phyloP scores from a whole-genome alignment of 2,888 invertebrate species.

The Actias luna region DNA sequence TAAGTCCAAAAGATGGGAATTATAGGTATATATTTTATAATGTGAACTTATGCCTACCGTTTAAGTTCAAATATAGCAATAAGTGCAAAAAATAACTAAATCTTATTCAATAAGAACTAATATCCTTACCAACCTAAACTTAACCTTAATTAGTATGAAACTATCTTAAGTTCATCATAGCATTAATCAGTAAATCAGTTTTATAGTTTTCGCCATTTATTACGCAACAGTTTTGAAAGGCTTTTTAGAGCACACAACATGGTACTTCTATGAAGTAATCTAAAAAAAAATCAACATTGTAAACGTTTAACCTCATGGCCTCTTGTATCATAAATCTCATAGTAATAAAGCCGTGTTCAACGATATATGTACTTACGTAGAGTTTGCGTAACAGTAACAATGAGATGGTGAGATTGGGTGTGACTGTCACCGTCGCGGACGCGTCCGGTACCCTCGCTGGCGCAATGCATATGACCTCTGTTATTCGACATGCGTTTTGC shows the following conservation, averaged over 20 bases:
- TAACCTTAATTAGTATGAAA: background rate
- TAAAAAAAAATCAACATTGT: background rate
- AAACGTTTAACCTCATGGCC: background rate
- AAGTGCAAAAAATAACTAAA: too few relatives aligned
- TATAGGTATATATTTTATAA: too few relatives aligned
- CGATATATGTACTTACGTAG: slow-evolving; percentile 11
- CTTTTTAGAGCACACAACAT: background rate
- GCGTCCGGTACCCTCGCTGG: slow-evolving; percentile 54
- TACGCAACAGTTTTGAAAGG: background rate
- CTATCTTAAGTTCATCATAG: background rate
- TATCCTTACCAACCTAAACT: too few relatives aligned
- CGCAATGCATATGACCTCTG: slow-evolving; percentile 48
- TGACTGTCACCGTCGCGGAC: slow-evolving; percentile 34
- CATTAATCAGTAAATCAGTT: background rate
- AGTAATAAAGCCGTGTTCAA: background rate
- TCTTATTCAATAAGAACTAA: too few relatives aligned
- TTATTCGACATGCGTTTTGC: slow-evolving; percentile 40
- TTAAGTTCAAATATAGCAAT: too few relatives aligned
- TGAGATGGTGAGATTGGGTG: slow-evolving; percentile 54
- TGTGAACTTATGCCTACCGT: too few relatives aligned
- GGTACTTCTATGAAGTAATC: background rate
- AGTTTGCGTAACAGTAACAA: slow-evolving; percentile 52
- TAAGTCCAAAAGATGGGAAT: too few relatives aligned
- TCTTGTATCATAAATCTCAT: slow-evolving; percentile 11
- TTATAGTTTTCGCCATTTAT: background rate